These are phyloP conservation scores for Actenoides lindsayi DNA, from an alignment of 2,113 vertebrate species.

Conservation along the genomic window DNA sequence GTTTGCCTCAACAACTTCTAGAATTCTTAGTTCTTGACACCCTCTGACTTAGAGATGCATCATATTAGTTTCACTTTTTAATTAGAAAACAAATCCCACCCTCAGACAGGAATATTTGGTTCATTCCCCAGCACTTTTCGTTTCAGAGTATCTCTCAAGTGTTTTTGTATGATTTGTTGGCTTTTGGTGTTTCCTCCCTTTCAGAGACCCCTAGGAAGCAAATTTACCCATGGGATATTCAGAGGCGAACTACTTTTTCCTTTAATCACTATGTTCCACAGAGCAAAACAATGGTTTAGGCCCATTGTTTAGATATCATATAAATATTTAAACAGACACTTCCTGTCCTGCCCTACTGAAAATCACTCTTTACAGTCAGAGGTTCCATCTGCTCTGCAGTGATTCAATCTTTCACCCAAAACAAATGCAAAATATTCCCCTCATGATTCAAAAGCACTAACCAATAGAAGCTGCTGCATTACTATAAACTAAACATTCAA, in stretches of 20 bases:
- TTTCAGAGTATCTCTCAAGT: not conserved
- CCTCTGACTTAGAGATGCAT: not conserved
- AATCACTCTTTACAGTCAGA: not conserved
- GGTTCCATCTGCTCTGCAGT: not conserved
- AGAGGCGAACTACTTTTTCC: not conserved
- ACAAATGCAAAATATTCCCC: not conserved
- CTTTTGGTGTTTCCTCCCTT: not conserved
- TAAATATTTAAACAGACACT: not conserved
- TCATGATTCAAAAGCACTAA: not conserved
- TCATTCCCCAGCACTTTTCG: not conserved
- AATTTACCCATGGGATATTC: not conserved
- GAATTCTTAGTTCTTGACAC: not conserved
- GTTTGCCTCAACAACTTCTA: not conserved
- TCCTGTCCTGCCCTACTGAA: slow-evolving; percentile 12
- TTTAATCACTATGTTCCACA: not conserved
- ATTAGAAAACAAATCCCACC: not conserved
- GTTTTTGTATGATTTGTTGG: accelerated
- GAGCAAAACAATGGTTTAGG: not conserved
- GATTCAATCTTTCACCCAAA: slow-evolving; percentile 5
- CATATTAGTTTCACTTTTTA: not conserved
- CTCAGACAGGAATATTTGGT: not conserved
- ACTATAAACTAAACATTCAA: not conserved
- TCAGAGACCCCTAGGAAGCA: not conserved
- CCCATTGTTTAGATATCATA: not conserved
- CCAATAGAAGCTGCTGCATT: not conserved